These are phyloP conservation scores for Minunthozetes semirufus DNA, from an alignment of 2,888 invertebrate genomes.

Conservation along the genomic window DNA sequence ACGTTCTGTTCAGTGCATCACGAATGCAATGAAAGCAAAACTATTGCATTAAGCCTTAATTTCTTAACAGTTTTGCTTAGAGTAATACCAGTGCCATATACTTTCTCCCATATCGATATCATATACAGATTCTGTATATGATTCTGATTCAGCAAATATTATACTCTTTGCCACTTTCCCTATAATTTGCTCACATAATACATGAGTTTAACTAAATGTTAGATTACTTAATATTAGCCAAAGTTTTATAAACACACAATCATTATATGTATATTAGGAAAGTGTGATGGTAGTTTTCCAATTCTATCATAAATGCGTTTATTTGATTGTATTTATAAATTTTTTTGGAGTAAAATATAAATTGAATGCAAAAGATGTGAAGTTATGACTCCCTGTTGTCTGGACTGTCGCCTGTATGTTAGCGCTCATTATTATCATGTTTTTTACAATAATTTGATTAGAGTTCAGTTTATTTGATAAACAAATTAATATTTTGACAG, in stretches of 20 bases:
- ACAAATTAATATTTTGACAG: not conserved
- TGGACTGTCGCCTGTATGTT: conserved; percentile 17
- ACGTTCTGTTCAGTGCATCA: conserved; percentile 14
- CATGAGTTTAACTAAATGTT: too few relatives aligned
- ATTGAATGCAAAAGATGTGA: not conserved
- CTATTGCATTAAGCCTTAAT: not conserved
- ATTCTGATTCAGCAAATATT: too few relatives aligned
- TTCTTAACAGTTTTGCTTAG: not conserved
- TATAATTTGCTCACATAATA: too few relatives aligned
- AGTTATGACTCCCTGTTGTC: not conserved
- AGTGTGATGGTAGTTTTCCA: too few relatives aligned
- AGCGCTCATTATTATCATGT: conserved; percentile 4
- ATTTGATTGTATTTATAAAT: not conserved
- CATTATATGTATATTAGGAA: too few relatives aligned
- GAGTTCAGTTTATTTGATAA: not conserved
- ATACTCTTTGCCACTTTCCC: too few relatives aligned
- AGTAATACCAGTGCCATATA: not conserved
- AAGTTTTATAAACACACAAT: too few relatives aligned
- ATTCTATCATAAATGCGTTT: too few relatives aligned
- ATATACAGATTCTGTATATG: too few relatives aligned
- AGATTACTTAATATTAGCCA: too few relatives aligned
- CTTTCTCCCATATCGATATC: not conserved
- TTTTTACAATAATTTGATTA: not conserved
- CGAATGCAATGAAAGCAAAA: conserved; percentile 11
- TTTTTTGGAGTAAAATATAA: not conserved